phyloP scores from a whole-genome alignment of 2,888 invertebrate genomes.

The Salticus scenicus region DNA sequence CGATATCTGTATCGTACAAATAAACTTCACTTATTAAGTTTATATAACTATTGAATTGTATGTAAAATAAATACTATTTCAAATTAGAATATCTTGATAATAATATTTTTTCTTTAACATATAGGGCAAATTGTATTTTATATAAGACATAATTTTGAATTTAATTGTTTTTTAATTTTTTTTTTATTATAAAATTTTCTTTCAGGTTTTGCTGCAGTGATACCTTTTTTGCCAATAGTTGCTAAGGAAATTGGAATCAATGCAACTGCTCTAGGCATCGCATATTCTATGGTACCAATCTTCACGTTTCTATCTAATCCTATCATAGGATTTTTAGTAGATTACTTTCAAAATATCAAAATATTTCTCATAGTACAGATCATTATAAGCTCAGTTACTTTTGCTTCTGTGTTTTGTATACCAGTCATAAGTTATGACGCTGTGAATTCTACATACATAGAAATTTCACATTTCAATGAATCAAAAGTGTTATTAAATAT shows the following conservation, averaged over 20 bases:
- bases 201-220: constrained; percentile 63
- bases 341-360: constrained; percentile 65
- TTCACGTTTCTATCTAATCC: constrained; percentile 69
- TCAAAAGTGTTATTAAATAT: background rate
- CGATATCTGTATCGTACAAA: no score
- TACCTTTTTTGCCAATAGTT: constrained; percentile 68
- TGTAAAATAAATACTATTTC: no score
- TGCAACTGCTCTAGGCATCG: constrained; percentile 66
- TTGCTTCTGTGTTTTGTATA: background rate
- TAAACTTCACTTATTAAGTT: no score
- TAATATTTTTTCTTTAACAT: no score
- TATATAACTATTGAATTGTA: no score
- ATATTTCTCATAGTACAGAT: constrained; percentile 28
- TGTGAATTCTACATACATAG: background rate
- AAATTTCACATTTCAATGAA: background rate
- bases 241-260: constrained; percentile 62
- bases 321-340: constrained; percentile 68
- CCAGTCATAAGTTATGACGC: background rate
- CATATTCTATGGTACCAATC: constrained; percentile 70
- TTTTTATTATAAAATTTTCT: background rate
- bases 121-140: no score
- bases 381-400: background rate
- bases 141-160: no score
- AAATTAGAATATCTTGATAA: no score
- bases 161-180: no score